Evolutionary conservation across 2,113 vertebrate genomes (phyloP).

Genomic region (Penelope pileata): DNA sequence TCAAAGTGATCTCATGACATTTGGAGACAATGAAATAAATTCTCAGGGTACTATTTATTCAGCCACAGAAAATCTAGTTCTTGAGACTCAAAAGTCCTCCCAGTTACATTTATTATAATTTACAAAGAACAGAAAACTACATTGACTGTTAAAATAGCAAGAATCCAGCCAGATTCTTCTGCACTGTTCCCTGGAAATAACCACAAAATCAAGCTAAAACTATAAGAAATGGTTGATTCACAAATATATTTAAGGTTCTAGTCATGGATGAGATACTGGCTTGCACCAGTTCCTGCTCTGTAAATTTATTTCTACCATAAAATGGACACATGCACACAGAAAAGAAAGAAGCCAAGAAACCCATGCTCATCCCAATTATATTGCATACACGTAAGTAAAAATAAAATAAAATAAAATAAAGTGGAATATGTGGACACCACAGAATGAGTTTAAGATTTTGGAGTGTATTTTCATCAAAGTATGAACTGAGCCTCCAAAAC

Average conservation of each 20-base stretch:
- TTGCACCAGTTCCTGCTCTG: not conserved
- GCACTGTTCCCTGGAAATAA: not conserved
- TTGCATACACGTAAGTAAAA: not conserved
- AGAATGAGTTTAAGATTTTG: not conserved
- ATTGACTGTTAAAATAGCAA: not conserved
- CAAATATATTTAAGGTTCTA: not conserved
- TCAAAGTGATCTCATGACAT: not conserved
- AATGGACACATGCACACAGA: not conserved
- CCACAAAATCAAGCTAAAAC: not conserved
- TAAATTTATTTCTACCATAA: not conserved
- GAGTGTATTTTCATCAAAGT: not conserved
- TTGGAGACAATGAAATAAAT: constrained; percentile 23
- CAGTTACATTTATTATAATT: not conserved
- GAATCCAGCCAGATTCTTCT: not conserved
- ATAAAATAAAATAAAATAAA: not conserved
- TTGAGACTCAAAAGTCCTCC: not conserved
- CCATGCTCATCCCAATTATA: not conserved
- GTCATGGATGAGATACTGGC: not conserved
- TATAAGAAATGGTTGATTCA: not conserved
- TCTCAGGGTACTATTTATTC: not conserved
- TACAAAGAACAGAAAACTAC: not conserved
- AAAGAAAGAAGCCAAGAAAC: not conserved
- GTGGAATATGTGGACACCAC: not conserved
- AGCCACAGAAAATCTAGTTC: not conserved
- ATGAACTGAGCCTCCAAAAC: not conserved